Evolutionary conservation across 2,797 vertebrate genomes (phyloP).

Genomic region (Ptychadena robeensis): DNA sequence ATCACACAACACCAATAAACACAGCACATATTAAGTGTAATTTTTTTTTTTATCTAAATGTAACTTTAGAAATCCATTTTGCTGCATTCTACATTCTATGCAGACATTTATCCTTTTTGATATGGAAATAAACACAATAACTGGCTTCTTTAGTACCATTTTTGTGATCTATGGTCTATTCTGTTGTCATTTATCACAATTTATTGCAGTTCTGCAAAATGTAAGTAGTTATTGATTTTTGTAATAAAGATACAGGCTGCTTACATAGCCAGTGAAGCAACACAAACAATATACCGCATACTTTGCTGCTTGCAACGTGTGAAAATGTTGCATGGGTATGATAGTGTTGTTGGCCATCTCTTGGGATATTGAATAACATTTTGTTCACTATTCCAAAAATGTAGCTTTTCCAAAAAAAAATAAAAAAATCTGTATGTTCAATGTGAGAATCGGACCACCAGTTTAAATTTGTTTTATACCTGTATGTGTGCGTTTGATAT

Average conservation of each 20-base stretch:
- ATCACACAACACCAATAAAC: no score
- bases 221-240: background rate
- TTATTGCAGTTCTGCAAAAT: background rate
- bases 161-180: background rate
- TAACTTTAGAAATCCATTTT: no score
- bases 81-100: background rate
- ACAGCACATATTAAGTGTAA: no score
- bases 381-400: background rate
- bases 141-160: background rate
- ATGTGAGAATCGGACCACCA: no score
- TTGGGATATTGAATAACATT: background rate
- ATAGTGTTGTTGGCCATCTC: background rate
- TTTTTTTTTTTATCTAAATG: no score
- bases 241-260: background rate
- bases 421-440: no score
- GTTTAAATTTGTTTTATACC: no score
- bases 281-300: background rate
- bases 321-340: background rate
- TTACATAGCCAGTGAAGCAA: background rate
- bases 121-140: background rate
- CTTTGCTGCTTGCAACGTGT: background rate
- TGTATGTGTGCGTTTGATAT: no score
- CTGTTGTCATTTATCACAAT: background rate
- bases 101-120: background rate
- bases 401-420: background rate